Percentiles rank a stretch among this genome's conserved stretches.
phyloP scores from a whole-genome alignment of 2,797 vertebrate genomes.

The Mormyrops attenuatus region DNA sequence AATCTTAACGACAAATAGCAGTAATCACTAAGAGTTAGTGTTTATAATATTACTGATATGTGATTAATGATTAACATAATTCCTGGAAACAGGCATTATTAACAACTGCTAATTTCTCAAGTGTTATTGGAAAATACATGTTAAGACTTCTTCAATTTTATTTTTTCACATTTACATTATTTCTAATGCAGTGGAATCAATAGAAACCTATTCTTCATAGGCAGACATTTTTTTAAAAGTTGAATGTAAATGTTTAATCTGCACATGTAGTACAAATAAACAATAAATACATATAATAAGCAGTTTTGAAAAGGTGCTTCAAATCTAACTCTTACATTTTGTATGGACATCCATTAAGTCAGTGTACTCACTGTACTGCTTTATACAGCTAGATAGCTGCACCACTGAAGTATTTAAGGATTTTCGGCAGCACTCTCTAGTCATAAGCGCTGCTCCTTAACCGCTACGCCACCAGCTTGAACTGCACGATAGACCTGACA shows the following conservation, averaged over 20 bases:
- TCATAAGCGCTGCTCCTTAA: neutral
- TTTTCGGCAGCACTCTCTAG: neutral
- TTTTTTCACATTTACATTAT: neutral
- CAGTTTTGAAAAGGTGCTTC: neutral
- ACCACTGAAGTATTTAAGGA: neutral
- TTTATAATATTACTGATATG: neutral
- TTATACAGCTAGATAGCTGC: neutral
- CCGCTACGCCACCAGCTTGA: neutral
- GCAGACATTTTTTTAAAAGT: neutral
- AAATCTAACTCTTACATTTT: neutral
- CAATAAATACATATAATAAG: neutral
- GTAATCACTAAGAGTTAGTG: neutral
- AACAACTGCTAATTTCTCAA: neutral
- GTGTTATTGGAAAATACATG: neutral
- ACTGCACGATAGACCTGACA: neutral
- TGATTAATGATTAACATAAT: neutral
- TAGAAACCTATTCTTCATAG: neutral
- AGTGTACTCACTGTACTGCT: neutral
- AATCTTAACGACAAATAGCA: neutral
- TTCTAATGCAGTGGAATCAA: neutral
- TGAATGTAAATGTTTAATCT: neutral
- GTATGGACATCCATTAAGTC: neutral
- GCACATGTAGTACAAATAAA: neutral
- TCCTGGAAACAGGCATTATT: neutral
- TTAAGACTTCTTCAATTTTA: neutral